Conservation (phyloP, 2,113 vertebrate species). For the Eretmochelys imbricata region DNA sequence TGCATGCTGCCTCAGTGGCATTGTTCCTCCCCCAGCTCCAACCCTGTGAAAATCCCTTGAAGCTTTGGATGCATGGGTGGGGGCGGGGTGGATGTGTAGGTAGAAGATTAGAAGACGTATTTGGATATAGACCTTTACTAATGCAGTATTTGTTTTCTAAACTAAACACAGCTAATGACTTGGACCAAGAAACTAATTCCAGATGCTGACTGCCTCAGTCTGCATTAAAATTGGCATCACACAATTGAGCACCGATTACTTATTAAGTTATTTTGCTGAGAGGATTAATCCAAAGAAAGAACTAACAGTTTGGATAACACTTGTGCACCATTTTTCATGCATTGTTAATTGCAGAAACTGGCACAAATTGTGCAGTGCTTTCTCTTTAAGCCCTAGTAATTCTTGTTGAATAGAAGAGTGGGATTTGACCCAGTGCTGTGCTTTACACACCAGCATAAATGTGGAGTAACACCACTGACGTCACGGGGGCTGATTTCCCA, state of each 20-base stretch:
- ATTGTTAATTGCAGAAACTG: slow-evolving; percentile 34
- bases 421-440: neutral
- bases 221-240: slow-evolving; percentile 40
- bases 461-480: neutral
- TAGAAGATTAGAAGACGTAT: neutral
- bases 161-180: slow-evolving; percentile 42
- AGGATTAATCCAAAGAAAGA: slow-evolving; percentile 27
- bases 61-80: neutral
- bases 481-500: neutral
- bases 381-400: slow-evolving; percentile 21
- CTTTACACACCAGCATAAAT: neutral
- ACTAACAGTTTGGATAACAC: slow-evolving; percentile 57
- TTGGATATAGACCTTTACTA: slow-evolving; percentile 7
- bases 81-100: neutral
- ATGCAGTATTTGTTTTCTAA: slow-evolving; percentile 38
- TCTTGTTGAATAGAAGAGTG: slow-evolving; percentile 25
- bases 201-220: slow-evolving; percentile 65
- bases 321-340: slow-evolving; percentile 52
- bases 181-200: slow-evolving; percentile 52
- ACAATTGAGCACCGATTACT: slow-evolving; percentile 52
- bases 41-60: neutral
- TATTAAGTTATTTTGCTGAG: slow-evolving; percentile 45
- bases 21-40: neutral
- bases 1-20: neutral
- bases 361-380: neutral